Evolutionary conservation across 2,888 invertebrate genomes (phyloP), one percentile per base, ranked within the genome.

Genomic region (Calameuta pallipes): DNA sequence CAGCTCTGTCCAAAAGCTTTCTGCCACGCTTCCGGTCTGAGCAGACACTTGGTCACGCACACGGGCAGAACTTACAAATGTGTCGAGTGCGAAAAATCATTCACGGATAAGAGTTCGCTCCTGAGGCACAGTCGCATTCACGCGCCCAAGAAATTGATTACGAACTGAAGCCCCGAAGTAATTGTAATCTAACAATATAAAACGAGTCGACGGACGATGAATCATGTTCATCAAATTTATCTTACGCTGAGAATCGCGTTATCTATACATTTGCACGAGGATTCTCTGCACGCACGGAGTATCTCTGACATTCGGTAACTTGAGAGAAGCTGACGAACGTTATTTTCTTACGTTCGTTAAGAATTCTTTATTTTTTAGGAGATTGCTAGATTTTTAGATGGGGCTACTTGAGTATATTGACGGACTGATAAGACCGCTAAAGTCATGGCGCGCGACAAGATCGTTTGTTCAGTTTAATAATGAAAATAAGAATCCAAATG

Each of bases 91-190:
- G 93, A 93, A 77, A 94, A 95, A 73, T 92, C 93, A 12, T 96
- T 96, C 89, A 94, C 93, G 23, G 96, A 96, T 92, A 94, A 94
- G 86, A 96, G 96, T 85, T 95, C 96, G 0, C 92, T 96, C 75
- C 92, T 94, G 80, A 92, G 96, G 6, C 96, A 96, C 80, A 91
- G 91, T 83, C 90, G 91, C 73, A 91, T 91, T 77, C 91, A 91
- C 76, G 91, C 91, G 69, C 90, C 91, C 4, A 91, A 91, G 81
- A 87, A 88, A 76, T 82, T 85, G 41, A 78, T 85, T 76, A 81
- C 75, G 30, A 56, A 37, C 30, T 73, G 37, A 78, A 75, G 56
- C 1, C 56, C 6, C 2, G 23, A 15, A 23, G 9, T 56, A 56
- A 56, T 56, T 56, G 56, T 56, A 56, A 56, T 56, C 56, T 56